Evolutionary conservation across 2,888 invertebrate genomes (phyloP).

Genomic region (Junonia oenone): DNA sequence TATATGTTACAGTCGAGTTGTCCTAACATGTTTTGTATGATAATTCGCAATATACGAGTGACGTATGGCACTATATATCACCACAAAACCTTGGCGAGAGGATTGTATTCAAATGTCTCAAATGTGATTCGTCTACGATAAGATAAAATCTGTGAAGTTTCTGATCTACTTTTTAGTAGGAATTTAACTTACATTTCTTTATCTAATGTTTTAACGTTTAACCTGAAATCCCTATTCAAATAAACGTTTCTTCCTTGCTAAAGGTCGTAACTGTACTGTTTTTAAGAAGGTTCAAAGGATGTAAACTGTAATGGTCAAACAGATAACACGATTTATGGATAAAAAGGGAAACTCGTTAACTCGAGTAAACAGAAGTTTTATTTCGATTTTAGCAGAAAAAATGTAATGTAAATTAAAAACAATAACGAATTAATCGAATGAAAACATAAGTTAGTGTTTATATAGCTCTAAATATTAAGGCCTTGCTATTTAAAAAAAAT

Average conservation of each 20-base stretch:
- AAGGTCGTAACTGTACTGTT: conserved; percentile 16
- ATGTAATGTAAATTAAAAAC: conserved; percentile 13
- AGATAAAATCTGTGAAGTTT: background rate
- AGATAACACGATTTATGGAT: conserved; percentile 21
- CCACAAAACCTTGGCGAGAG: background rate
- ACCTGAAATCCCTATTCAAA: too few species aligned
- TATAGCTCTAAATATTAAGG: too few species aligned
- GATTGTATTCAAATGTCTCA: background rate
- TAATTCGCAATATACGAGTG: background rate
- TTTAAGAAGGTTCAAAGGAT: conserved; percentile 17
- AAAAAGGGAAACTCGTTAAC: conserved; percentile 22
- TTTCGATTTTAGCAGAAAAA: conserved; percentile 16
- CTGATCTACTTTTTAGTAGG: too few species aligned
- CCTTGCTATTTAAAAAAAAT: too few species aligned
- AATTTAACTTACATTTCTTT: too few species aligned
- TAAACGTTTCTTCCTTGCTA: conserved; percentile 3
- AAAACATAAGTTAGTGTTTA: too few species aligned
- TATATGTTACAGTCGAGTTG: background rate
- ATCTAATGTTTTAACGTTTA: too few species aligned
- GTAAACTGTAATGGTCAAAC: conserved; percentile 19
- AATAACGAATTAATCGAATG: too few species aligned
- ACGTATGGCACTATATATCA: background rate
- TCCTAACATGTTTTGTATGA: background rate
- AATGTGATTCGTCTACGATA: background rate
- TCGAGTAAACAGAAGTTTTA: conserved; percentile 15